Evolutionary conservation across 2,888 invertebrate genomes (phyloP), one percentile per base, ranked within the genome.

Genomic region (Anorthoa munda): DNA sequence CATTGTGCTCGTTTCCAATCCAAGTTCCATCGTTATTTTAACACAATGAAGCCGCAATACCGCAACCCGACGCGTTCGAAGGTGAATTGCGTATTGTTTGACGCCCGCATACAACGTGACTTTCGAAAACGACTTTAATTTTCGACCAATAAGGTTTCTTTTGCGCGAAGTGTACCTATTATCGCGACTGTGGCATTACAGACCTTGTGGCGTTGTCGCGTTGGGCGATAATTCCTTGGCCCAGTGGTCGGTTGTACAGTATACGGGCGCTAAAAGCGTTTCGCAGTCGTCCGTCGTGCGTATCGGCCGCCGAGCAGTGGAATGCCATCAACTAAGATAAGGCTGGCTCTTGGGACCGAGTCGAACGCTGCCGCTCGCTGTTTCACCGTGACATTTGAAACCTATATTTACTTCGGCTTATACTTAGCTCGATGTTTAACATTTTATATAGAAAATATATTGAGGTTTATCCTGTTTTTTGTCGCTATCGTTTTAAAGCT

Each of bases 61-160:
- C 96, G 95, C 96, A 96, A 96, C 95, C 91, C 94, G 94, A 94
- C 94, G 94, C 95, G 94, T 92, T 93, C 94, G 96, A 95, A 96
- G 95, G 95, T 95, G 96, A 96, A 96, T 96, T 96, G 95, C 95
- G 95, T 95, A 96, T 96, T 96, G 96, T 96, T 96, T 92, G 93
- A 90, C 90, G 92, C 95, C 94, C 95, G 95, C 93, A 94, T 95
- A 89, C 93, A 90, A 90, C 92, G 92, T 92, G 92, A 93, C 95
- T 94, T 93, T 92, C 92, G 93, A 95, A 95, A 94, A 93, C 92
- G 92, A 93, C 95, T 95, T 94, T 94, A 94, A 93, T 92, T 91
- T 93, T 92, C 90, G 89, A 89, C 88, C 88, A 91, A 92, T 95
- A 95, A 95, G 95, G 95, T 95, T 93, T 94, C 91, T 94, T 95